A percentile compares a stretch with the other conserved stretches of the same genome.
Evolutionary conservation across 2,888 invertebrate species (phyloP).

Genomic region (Operophtera brumata): DNA sequence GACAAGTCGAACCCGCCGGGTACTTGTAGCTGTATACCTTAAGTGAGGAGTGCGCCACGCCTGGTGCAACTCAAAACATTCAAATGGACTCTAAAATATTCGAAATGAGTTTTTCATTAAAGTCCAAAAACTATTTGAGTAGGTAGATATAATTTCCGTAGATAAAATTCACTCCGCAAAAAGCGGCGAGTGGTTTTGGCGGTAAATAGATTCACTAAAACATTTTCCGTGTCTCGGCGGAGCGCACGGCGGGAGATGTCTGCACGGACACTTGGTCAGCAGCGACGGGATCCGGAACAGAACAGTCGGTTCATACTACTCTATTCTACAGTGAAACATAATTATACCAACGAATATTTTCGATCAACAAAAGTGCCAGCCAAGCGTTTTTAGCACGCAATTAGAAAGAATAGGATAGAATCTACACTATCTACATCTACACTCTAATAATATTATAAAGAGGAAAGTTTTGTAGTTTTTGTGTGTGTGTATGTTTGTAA

Average conservation of each 20-base stretch:
- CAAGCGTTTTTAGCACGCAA: too few species aligned
- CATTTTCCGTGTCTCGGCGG: constrained; percentile 68
- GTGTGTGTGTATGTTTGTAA: too few species aligned
- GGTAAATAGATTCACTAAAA: constrained; percentile 71
- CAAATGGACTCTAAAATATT: background rate
- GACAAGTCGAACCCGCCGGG: too few species aligned
- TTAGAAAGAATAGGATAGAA: too few species aligned
- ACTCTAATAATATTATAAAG: too few species aligned
- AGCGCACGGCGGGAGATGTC: constrained; percentile 40
- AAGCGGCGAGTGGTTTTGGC: constrained; percentile 59
- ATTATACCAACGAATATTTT: too few species aligned
- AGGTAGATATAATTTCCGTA: constrained; percentile 11
- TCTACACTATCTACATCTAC: too few species aligned
- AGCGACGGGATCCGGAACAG: background rate
- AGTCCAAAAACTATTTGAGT: constrained; percentile 12
- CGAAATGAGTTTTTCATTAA: constrained; percentile 14
- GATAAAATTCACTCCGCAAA: constrained; percentile 49
- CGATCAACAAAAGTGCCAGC: too few species aligned
- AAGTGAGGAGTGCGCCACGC: too few species aligned
- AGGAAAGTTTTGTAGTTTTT: too few species aligned
- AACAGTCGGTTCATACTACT: background rate
- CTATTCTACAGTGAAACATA: background rate
- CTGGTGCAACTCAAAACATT: too few species aligned
- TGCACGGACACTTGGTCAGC: constrained; percentile 30
- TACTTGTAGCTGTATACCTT: too few species aligned